Base-by-base conservation (phyloP, 2,113 vertebrate genomes). In the Nesoenas mayeri region DNA sequence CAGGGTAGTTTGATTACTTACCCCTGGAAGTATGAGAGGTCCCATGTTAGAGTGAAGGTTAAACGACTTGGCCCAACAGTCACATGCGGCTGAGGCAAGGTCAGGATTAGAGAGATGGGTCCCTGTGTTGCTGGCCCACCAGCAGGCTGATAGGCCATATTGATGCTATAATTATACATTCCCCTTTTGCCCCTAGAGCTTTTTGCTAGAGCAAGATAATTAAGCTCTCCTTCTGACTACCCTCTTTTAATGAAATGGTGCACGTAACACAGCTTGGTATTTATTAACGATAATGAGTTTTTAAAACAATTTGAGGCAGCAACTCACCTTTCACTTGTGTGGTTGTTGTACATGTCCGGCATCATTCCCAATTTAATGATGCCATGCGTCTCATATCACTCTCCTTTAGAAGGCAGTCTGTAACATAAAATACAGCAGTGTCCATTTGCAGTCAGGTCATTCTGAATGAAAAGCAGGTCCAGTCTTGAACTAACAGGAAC, bases 261-360 rank as follows among this genome's bases (percentile, higher is more conserved):
- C 64, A 80, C 14, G 1, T 94, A 88, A 90, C 88, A 65, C 57
- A 93, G 79, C 34, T 90, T 94, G 82, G 72, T 96, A 93, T 96
- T 97, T 92, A 89, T 94, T 94, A 94, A 88, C 5, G 5, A 53
- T 93, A 94, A 92, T 88, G 88, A 96, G 69, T 64, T 95, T 90
- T 91, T 75, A 80, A 90, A 95, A 91, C 90, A 91, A 93, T 93
- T 77, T 84, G 48, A 95, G 53, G 85, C 69, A 88, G 88, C 48
- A 86, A 83, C 85, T 93, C 85, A 94, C 92, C 90, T 96, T 96
- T 96, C 72, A 78, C 85, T 86, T 84, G 42, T 74, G 82, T 79
- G 77, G 56, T 60, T 90, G 73, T 1, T 0, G 36, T 81, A 48
- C 72, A 83, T 54, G 57, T 57, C 95, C 82, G 60, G 72, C 31